Evolutionary conservation across 2,113 vertebrate genomes (phyloP).

Genomic region (Melospiza melodia): DNA sequence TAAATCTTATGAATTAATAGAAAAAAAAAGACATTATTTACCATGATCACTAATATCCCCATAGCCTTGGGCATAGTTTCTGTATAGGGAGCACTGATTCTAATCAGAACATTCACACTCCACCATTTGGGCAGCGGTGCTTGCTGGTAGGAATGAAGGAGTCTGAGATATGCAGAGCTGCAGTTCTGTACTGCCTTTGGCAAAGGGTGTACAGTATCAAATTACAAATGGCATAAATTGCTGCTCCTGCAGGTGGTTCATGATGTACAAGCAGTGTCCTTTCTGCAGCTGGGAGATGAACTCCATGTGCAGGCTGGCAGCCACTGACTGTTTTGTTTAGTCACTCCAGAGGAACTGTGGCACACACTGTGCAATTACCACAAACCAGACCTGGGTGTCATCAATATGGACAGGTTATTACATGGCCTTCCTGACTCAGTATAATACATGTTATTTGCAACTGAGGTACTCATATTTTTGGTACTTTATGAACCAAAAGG

Average conservation of each 20-base stretch:
- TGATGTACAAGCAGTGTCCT: background rate
- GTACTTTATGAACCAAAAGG: background rate
- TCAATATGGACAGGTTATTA: fast-evolving
- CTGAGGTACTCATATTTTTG: background rate
- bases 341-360: background rate
- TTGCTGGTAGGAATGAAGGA: background rate
- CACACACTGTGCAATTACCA: background rate
- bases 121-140: background rate
- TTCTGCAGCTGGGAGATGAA: background rate
- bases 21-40: background rate
- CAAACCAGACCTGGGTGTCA: background rate
- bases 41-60: background rate
- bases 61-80: background rate
- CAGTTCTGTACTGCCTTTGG: background rate
- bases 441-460: fast-evolving
- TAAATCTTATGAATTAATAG: background rate
- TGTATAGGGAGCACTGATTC: background rate
- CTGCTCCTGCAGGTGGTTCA: background rate
- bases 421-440: background rate
- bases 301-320: background rate
- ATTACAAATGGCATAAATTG: background rate
- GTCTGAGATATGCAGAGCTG: background rate
- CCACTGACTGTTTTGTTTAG: background rate
- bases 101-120: background rate
- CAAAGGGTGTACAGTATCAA: background rate